A percentile compares a stretch with the other conserved stretches of the same genome.
phyloP scores from a whole-genome alignment of 2,113 vertebrate genomes.

The Siniperca knerii region DNA sequence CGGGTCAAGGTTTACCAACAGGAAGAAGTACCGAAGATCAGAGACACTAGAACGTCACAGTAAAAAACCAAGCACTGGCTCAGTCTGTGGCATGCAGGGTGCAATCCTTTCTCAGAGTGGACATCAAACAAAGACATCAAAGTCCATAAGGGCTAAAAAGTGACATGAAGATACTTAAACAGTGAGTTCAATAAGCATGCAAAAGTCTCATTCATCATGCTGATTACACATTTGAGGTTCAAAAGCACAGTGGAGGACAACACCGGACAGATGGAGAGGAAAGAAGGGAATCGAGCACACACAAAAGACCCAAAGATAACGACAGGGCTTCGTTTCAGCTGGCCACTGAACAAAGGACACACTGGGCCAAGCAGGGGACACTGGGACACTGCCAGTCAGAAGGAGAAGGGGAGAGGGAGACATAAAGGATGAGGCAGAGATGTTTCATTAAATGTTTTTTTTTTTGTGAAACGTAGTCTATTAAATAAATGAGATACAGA shows the following conservation, averaged over 20 bases:
- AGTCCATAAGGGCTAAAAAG: neutral
- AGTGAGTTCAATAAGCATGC: neutral
- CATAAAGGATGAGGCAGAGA: neutral
- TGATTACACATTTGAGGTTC: constrained; percentile 13
- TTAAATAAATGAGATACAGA: neutral
- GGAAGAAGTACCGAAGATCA: neutral
- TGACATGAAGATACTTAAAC: neutral
- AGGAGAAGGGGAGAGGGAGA: neutral
- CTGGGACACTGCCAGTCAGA: constrained; percentile 10
- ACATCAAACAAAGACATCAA: neutral
- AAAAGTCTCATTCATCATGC: constrained; percentile 18
- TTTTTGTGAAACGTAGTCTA: neutral
- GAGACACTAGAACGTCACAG: neutral
- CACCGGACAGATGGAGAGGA: constrained; percentile 40
- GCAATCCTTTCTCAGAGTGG: neutral
- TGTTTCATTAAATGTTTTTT: neutral
- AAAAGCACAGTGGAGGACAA: constrained; percentile 17
- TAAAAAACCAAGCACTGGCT: neutral
- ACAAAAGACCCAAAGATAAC: constrained; percentile 40
- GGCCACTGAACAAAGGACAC: constrained; percentile 43
- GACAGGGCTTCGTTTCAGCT: constrained; percentile 35
- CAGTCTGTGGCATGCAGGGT: too few relatives aligned
- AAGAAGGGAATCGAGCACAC: constrained; percentile 42
- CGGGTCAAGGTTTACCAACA: neutral
- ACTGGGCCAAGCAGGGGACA: constrained; percentile 16